A percentile compares a stretch with the other conserved stretches of the same genome.
Evolutionary conservation across 2,113 vertebrate species (phyloP).

Genomic region (Neotragus pygmaeus): DNA sequence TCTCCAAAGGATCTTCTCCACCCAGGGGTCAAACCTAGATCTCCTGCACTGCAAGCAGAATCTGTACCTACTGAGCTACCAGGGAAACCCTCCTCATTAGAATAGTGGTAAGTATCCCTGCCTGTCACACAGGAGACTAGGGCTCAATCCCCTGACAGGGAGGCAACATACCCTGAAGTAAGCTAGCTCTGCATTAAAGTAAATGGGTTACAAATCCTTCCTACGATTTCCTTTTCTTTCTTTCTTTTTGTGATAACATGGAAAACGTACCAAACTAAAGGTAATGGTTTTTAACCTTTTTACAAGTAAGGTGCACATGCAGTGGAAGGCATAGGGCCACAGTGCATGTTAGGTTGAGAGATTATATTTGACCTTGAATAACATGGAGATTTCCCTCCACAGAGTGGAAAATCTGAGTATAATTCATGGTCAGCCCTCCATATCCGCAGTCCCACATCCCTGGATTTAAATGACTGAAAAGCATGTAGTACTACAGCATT

Average conservation of each 20-base stretch:
- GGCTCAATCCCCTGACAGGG: neutral
- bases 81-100: neutral
- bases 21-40: neutral
- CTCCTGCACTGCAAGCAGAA: neutral
- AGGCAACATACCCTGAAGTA: neutral
- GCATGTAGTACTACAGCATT: neutral
- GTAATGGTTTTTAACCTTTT: neutral
- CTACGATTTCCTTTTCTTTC: neutral
- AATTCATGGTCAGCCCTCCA: neutral
- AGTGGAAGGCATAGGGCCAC: no score
- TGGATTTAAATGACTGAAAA: neutral
- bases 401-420: neutral
- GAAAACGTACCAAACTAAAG: neutral
- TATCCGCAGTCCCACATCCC: neutral
- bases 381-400: neutral
- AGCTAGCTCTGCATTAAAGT: neutral
- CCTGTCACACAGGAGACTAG: neutral
- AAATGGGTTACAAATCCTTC: neutral
- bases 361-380: neutral
- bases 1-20: neutral
- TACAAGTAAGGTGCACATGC: neutral
- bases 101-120: neutral
- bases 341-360: rapidly evolving
- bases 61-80: neutral
- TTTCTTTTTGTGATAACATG: neutral